These are phyloP conservation scores for Mus minutoides DNA, from an alignment of 2,797 vertebrate species.

Conservation along the genomic window DNA sequence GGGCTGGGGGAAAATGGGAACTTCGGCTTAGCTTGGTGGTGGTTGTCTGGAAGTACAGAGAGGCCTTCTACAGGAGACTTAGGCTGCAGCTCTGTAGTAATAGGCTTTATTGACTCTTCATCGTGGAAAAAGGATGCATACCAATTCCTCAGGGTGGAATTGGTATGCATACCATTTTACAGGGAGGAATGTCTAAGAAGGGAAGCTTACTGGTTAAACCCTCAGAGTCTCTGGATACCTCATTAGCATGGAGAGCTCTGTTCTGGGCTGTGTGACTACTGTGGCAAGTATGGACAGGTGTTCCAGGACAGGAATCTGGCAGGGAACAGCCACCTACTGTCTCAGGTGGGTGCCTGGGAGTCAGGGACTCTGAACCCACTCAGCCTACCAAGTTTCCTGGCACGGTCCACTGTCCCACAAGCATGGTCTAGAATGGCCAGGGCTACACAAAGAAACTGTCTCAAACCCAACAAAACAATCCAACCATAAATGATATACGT, in stretches of 20 bases:
- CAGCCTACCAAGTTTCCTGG: neutral
- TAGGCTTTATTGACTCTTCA: neutral
- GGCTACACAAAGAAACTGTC: neutral
- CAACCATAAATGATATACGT: neutral
- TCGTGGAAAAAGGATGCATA: neutral
- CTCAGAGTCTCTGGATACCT: neutral
- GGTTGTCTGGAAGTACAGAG: neutral
- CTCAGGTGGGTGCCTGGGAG: neutral
- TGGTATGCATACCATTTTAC: too few relatives aligned
- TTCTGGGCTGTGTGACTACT: neutral
- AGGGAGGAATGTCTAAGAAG: neutral
- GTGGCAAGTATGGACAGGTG: neutral
- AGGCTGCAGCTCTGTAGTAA: too few relatives aligned
- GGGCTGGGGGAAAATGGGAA: neutral
- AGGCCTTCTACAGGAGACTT: neutral
- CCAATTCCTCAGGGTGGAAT: neutral
- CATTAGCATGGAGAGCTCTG: neutral
- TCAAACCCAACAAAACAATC: neutral
- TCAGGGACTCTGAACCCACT: neutral
- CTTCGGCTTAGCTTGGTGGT: neutral
- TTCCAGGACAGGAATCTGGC: neutral
- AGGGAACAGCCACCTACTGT: neutral
- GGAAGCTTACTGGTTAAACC: neutral
- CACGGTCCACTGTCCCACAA: neutral
- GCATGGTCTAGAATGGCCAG: neutral